phyloP scores from a whole-genome alignment of 2,888 invertebrate genomes.

The Chelonus formosanus region DNA sequence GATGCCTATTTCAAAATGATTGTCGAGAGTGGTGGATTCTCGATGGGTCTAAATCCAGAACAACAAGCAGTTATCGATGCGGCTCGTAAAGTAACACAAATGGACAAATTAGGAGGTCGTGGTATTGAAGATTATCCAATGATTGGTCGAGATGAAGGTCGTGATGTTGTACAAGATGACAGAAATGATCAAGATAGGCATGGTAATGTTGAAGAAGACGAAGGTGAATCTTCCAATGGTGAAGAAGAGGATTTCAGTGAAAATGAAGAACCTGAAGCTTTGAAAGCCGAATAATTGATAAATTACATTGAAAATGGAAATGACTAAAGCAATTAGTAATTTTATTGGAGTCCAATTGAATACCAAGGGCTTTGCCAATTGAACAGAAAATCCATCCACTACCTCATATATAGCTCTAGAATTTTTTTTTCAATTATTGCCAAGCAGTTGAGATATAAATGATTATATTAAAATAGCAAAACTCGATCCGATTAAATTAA shows the following conservation, averaged over 20 bases:
- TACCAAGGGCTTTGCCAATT: constrained; percentile 11
- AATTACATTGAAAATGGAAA: not conserved
- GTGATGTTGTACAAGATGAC: constrained; percentile 57
- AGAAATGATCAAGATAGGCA: constrained; percentile 50
- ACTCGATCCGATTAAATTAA: constrained; percentile 21
- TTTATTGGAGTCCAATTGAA: constrained; percentile 8
- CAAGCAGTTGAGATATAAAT: constrained; percentile 16
- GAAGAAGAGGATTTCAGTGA: constrained; percentile 63
- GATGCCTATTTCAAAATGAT: constrained; percentile 91
- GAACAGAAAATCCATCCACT: constrained; percentile 53
- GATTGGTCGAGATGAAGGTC: constrained; percentile 59
- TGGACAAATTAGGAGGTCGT: constrained; percentile 63
- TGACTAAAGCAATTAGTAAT: constrained; percentile 13
- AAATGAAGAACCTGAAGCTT: constrained; percentile 58
- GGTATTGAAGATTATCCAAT: constrained; percentile 58
- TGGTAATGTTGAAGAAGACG: constrained; percentile 52
- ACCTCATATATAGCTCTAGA: constrained; percentile 47
- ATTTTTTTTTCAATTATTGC: constrained; percentile 18
- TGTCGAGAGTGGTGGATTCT: constrained; percentile 81
- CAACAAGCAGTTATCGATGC: constrained; percentile 73
- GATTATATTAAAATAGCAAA: constrained; percentile 10
- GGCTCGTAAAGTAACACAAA: constrained; percentile 80
- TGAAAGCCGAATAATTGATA: constrained; percentile 55
- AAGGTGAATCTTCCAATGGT: constrained; percentile 55
- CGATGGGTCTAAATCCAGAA: constrained; percentile 72